Base-by-base conservation (phyloP, 2,888 invertebrate genomes). In the Melipona beecheii region DNA sequence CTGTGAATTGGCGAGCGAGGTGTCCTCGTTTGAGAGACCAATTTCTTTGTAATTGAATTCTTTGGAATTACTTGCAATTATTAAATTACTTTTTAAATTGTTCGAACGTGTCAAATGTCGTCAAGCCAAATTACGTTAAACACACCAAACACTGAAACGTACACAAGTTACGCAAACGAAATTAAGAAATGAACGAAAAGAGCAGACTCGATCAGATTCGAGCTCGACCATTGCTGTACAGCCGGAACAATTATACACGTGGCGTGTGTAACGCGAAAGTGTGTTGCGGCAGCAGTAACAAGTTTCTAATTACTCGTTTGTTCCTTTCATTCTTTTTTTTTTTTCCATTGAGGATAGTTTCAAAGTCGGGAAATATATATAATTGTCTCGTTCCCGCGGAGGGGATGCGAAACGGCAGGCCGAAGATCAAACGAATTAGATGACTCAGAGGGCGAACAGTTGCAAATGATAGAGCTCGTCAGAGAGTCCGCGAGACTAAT, bases 401-500 rank as follows among this genome's bases (percentile, higher is more conserved):
- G 24, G 36, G 31, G 73, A 80, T 31, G 4, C 52, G 75, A 72
- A 43, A 62, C 17, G 17, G 9, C 31, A 36, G 58, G 50, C 6
- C 21, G 66, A 60, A 56, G 75, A 87, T 66, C 58, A 65, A 27
- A 56, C 56, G 70, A 82, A 68, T 87, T 65, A 78, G 68, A 76
- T 80, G 82, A 87, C 52, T 87, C 81, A 87, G 56, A 72, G 52
- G 31, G 43, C 43, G 56, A 60, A 80, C 65, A 54, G 36, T 9
- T 75, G 27, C 68, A 80, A 81, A 83, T 70, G 79, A 80, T 76
- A 71, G 68, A 75, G 56, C 65, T 69, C 65, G 77, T 24, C 52
- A 56, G 71, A 75, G 60, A 76, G 52, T 62, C 43, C 78, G 58
- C 74, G 74, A 19, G 65, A 85, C 75, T 84, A 84, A 84, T 86